These are phyloP conservation scores for Zaprionus inermis DNA, from an alignment of 1,140 invertebrate genomes.

Conservation along the genomic window DNA sequence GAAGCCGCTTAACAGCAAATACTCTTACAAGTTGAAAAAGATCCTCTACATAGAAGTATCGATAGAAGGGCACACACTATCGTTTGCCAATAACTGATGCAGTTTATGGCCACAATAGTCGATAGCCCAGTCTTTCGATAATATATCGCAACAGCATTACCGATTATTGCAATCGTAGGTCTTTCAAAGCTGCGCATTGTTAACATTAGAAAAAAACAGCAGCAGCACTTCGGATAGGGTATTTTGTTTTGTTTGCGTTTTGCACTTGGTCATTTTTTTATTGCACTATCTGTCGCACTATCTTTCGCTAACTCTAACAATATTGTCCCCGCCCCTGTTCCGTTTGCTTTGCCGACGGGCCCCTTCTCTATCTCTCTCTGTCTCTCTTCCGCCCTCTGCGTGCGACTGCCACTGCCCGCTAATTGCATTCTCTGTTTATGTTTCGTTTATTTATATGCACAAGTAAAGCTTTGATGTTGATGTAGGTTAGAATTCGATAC, in stretches of 20 bases:
- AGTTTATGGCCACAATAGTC: background rate
- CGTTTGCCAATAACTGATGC: background rate
- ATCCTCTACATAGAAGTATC: background rate
- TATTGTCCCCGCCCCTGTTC: background rate
- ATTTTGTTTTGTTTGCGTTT: background rate
- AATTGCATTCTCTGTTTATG: conserved; percentile 48
- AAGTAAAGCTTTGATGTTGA: conserved; percentile 49
- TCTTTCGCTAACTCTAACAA: conserved; percentile 16
- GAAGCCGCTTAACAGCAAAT: conserved; percentile 9
- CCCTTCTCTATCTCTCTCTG: background rate
- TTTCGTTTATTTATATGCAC: conserved; percentile 45
- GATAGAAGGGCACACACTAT: background rate
- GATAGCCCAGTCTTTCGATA: background rate
- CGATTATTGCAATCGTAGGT: background rate
- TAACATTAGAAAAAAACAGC: too few species aligned
- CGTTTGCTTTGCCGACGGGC: background rate
- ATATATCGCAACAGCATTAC: background rate
- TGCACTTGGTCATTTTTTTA: background rate
- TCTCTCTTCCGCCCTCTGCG: background rate
- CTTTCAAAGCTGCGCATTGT: too few species aligned
- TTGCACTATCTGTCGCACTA: conserved; percentile 33
- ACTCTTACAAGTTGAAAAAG: conserved; percentile 8
- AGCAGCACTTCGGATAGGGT: background rate
- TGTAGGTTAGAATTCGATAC: conserved; percentile 56
- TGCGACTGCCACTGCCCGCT: background rate